Conservation (phyloP, 2,888 invertebrate species). For the Caenorhabditis afra region DNA sequence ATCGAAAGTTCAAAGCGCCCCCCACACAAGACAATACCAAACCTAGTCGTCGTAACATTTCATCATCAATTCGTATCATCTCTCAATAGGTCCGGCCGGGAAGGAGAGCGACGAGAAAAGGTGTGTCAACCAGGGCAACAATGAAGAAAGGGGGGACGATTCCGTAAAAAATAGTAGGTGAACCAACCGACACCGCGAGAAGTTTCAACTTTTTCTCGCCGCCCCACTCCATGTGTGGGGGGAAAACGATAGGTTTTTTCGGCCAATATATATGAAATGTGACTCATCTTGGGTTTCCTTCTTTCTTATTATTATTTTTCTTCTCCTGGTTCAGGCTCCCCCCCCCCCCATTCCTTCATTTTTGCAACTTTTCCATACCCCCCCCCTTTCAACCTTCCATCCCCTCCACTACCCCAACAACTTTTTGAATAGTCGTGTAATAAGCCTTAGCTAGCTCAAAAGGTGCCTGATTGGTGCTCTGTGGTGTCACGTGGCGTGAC, state of each 20-base stretch:
- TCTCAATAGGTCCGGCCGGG: slow-evolving; percentile 47
- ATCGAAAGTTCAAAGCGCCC: no score
- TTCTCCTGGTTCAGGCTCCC: no score
- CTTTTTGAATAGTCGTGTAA: neutral
- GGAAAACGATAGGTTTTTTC: no score
- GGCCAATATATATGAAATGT: no score
- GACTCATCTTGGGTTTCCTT: no score
- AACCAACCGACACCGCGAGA: slow-evolving; percentile 31
- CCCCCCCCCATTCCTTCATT: no score
- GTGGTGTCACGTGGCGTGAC: no score
- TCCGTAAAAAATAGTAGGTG: slow-evolving; percentile 48
- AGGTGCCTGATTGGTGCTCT: neutral
- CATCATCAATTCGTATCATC: no score
- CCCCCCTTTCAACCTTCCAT: no score
- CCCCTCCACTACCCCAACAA: neutral
- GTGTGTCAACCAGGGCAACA: slow-evolving; percentile 40
- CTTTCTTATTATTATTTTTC: no score
- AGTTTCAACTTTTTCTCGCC: slow-evolving; percentile 3
- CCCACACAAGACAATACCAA: neutral
- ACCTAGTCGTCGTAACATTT: slow-evolving; percentile 4
- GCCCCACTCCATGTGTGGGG: no score
- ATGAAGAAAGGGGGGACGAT: slow-evolving; percentile 37
- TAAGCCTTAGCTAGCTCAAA: neutral
- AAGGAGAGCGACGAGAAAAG: neutral
- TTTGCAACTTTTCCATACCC: no score